Evolutionary conservation across 1,140 invertebrate genomes (phyloP), one percentile per base, ranked within the genome.

Genomic region (Ceratina japonica): DNA sequence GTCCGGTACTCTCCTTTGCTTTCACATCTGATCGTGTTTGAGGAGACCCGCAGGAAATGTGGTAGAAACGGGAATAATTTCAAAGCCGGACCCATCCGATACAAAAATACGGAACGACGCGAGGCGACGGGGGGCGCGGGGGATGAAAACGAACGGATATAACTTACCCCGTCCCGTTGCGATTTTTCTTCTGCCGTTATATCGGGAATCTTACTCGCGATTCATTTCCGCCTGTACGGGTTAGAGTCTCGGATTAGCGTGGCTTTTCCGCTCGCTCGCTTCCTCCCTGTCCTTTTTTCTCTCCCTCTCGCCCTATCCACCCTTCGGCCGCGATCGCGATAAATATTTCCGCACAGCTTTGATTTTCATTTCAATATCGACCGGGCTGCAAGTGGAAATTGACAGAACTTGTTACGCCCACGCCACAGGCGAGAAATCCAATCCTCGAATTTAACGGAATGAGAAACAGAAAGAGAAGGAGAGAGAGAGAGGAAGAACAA

Each of bases 151-250:
- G 49, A 51, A 49, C 70, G 73, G 71, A 74, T 58, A 37, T 59
- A 58, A 54, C 64, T 84, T 58, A 71, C 69, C 64, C 49, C 49
- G 4, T 44, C 37, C 37, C 37, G 37, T 3, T 44, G 65, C 62
- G 71, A 72, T 66, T 66, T 72, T 84, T 75, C 62, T 65, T 77
- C 66, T 79, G 85, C 75, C 83, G 68, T 81, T 82, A 72, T 75
- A 75, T 65, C 68, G 69, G 44, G 63, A 56, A 56, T 86, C 65
- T 83, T 83, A 75, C 80, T 80, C 71, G 80, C 85, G 81, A 83
- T 86, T 86, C 73, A 85, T 86, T 85, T 85, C 83, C 85, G 83
- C 69, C 72, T 74, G 72, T 70, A 73, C 59, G 62, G 66, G 65
- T 73, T 59, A 63, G 22, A 84, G 82, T 37, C 49, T 69, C 54